These are phyloP conservation scores for Apomyelois bistriatella DNA, from an alignment of 2,888 invertebrate genomes.

Conservation along the genomic window DNA sequence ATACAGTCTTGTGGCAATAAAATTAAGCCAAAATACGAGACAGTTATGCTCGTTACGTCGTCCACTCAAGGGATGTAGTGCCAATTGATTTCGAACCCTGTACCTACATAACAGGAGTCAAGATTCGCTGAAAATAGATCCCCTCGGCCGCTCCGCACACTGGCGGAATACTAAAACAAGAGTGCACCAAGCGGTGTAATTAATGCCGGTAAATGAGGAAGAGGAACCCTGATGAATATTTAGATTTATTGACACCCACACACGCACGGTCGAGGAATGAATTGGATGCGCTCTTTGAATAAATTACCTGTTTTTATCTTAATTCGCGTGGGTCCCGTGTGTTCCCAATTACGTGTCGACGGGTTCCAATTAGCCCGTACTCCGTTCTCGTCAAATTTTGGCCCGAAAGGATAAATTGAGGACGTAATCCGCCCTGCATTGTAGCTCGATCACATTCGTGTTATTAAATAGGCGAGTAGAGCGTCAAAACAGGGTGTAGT, in stretches of 20 bases:
- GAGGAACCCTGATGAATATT: conserved; percentile 46
- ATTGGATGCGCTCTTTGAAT: conserved; percentile 39
- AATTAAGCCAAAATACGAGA: conserved; percentile 9
- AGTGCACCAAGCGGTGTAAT: conserved; percentile 26
- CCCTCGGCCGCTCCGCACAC: not conserved
- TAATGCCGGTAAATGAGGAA: conserved; percentile 34
- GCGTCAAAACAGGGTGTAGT: not conserved
- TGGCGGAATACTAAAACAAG: not conserved
- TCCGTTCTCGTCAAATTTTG: conserved; percentile 14
- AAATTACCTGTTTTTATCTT: conserved; percentile 46
- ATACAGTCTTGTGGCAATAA: conserved; percentile 4
- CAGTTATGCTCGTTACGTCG: conserved; percentile 9
- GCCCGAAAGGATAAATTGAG: conserved; percentile 8
- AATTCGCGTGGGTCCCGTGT: conserved; percentile 24
- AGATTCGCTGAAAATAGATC: not conserved
- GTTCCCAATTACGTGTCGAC: conserved; percentile 28
- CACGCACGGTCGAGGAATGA: conserved; percentile 32
- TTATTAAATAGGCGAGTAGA: not conserved
- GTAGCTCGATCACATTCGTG: not conserved
- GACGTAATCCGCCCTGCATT: not conserved
- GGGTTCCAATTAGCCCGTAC: conserved; percentile 29
- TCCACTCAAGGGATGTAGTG: not conserved
- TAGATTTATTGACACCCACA: conserved; percentile 49
- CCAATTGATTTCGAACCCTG: not conserved
- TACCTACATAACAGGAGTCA: not conserved